A percentile compares a stretch with the other conserved stretches of the same genome.
phyloP scores from a whole-genome alignment of 2,888 invertebrate species.

The Andrena chrysosceles region DNA sequence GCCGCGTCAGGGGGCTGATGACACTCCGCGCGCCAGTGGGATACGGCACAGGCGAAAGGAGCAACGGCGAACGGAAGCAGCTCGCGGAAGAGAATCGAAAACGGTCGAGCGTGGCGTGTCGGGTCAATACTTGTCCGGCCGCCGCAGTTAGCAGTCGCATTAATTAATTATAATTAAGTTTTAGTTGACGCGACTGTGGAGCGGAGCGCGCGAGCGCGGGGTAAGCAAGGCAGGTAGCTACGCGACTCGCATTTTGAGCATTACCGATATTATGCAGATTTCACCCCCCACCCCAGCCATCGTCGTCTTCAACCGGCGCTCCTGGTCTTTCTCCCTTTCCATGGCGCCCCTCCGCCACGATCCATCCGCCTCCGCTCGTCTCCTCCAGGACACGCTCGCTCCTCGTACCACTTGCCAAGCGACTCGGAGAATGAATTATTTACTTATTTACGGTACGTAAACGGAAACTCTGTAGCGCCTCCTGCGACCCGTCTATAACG shows the following conservation, averaged over 20 bases:
- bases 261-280: conserved; percentile 84
- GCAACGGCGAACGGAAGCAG: conserved; percentile 35
- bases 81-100: conserved; percentile 53
- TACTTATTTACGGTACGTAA: conserved; percentile 83
- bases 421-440: conserved; percentile 82
- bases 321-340: conserved; percentile 75
- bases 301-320: conserved; percentile 70
- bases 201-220: conserved; percentile 86
- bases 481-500: conserved; percentile 45
- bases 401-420: conserved; percentile 78
- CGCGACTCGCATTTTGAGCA: conserved; percentile 83
- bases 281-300: conserved; percentile 62
- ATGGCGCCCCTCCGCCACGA: conserved; percentile 16
- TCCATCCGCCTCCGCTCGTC: conserved; percentile 26
- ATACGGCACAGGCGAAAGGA: conserved; percentile 14
- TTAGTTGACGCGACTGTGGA: conserved; percentile 89
- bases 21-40: conserved; percentile 11
- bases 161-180: conserved; percentile 95
- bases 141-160: conserved; percentile 88
- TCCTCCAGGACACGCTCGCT: conserved; percentile 62
- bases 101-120: conserved; percentile 60
- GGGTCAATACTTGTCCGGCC: conserved; percentile 82
- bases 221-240: conserved; percentile 82
- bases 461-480: conserved; percentile 75
- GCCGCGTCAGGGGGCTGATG: conserved; percentile 50